phyloP scores from a whole-genome alignment of 2,113 vertebrate species.

The Oxygymnocypris stewartii region DNA sequence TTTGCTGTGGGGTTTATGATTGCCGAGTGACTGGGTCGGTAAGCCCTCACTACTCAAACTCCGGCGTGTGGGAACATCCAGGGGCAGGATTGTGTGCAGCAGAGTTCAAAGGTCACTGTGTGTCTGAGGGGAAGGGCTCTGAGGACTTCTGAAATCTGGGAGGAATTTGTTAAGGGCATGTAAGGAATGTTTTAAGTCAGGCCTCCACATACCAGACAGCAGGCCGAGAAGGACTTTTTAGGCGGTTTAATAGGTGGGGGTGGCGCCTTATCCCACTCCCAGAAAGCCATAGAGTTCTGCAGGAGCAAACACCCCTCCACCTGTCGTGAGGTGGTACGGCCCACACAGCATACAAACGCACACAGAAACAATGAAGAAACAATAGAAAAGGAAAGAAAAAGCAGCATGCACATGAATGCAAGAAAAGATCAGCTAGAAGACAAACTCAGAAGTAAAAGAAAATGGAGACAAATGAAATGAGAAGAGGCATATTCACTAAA shows the following conservation, averaged over 20 bases:
- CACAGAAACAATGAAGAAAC: conserved; percentile 45
- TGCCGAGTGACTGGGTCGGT: background rate
- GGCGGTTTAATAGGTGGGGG: conserved; percentile 85
- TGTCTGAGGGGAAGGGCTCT: background rate
- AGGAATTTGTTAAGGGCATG: conserved; percentile 29
- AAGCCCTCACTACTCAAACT: conserved; percentile 3
- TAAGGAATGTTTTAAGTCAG: conserved; percentile 46
- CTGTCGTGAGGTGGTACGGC: conserved; percentile 72
- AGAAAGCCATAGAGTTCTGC: conserved; percentile 92
- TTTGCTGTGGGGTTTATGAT: conserved; percentile 10
- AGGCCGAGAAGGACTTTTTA: conserved; percentile 93
- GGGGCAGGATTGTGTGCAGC: background rate
- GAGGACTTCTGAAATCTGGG: background rate
- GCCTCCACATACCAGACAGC: conserved; percentile 90
- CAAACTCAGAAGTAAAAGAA: background rate
- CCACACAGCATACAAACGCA: conserved; percentile 46
- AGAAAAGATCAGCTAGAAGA: conserved; percentile 20
- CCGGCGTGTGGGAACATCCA: background rate
- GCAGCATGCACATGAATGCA: conserved; percentile 78
- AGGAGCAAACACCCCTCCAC: conserved; percentile 81
- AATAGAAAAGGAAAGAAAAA: conserved; percentile 65
- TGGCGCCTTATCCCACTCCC: conserved; percentile 90
- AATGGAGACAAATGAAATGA: conserved; percentile 5
- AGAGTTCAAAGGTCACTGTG: conserved; percentile 1
- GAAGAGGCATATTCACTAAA: conserved; percentile 16